Percentiles rank a stretch among this genome's conserved stretches.
Evolutionary conservation across 2,888 invertebrate genomes (phyloP).

Genomic region (Phoenoteleia sp.): DNA sequence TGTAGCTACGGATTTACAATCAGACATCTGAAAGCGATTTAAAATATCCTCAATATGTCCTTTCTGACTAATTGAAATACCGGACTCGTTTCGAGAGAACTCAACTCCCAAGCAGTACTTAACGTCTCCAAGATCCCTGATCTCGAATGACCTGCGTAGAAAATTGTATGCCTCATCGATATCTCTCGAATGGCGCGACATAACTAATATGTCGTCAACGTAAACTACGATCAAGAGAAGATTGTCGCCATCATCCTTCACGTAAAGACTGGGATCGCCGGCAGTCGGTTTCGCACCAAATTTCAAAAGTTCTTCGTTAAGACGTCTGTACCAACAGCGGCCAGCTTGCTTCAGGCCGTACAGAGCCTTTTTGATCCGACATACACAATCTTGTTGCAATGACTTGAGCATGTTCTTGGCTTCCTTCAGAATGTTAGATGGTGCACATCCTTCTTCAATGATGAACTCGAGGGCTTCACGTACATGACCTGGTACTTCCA

Average conservation of each 20-base stretch:
- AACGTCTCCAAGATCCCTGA: constrained; percentile 73
- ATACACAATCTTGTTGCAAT: constrained; percentile 16
- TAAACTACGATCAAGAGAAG: constrained; percentile 70
- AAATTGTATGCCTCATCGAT: constrained; percentile 59
- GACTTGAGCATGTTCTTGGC: constrained; percentile 1
- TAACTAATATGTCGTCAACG: constrained; percentile 76
- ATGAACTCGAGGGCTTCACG: not conserved
- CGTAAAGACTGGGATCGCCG: constrained; percentile 45
- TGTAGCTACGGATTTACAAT: not conserved
- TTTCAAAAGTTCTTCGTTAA: not conserved
- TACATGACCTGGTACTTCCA: not conserved
- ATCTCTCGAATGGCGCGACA: constrained; percentile 58
- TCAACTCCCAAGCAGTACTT: constrained; percentile 75
- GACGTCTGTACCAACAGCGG: constrained; percentile 35
- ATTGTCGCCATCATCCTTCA: not conserved
- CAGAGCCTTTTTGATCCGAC: not conserved
- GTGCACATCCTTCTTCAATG: not conserved
- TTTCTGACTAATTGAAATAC: not conserved
- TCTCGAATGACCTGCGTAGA: constrained; percentile 67
- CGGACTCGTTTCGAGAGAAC: constrained; percentile 51
- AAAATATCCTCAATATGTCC: constrained; percentile 1
- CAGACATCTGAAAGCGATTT: constrained; percentile 16
- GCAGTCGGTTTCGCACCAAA: not conserved
- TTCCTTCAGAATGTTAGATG: not conserved
- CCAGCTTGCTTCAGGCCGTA: constrained; percentile 24